A percentile compares a stretch with the other conserved stretches of the same genome.
These are phyloP conservation scores for Polydesmus complanatus DNA, from an alignment of 2,888 invertebrate species.

Conservation along the genomic window DNA sequence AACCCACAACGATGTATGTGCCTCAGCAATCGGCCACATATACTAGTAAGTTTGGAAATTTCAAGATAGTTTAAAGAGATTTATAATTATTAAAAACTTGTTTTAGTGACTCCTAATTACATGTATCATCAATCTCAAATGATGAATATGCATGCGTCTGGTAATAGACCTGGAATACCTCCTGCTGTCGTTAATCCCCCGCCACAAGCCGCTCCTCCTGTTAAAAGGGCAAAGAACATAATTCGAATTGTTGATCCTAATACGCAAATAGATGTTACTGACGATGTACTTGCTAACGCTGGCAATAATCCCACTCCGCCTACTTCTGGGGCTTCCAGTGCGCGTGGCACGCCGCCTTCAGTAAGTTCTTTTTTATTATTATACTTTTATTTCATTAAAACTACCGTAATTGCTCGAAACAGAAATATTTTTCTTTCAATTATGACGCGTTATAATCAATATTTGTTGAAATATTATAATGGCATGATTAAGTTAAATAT, in stretches of 20 bases:
- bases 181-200: not conserved
- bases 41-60: too few species aligned
- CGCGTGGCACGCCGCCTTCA: conserved; percentile 4
- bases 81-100: too few species aligned
- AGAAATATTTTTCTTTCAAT: not conserved
- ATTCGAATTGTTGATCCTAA: conserved; percentile 9
- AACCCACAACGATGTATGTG: too few species aligned
- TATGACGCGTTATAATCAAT: not conserved
- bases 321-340: conserved; percentile 5
- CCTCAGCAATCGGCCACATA: too few species aligned
- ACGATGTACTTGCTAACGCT: not conserved
- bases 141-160: not conserved
- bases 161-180: not conserved
- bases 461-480: not conserved
- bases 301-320: not conserved
- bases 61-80: too few species aligned
- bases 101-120: too few species aligned
- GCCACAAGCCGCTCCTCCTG: not conserved
- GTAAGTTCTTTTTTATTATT: not conserved
- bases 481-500: too few species aligned
- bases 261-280: conserved; percentile 8
- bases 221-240: not conserved
- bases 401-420: not conserved
- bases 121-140: too few species aligned
- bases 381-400: not conserved